Evolutionary conservation across 2,113 vertebrate genomes (phyloP).

Genomic region (Erpornis zantholeuca): DNA sequence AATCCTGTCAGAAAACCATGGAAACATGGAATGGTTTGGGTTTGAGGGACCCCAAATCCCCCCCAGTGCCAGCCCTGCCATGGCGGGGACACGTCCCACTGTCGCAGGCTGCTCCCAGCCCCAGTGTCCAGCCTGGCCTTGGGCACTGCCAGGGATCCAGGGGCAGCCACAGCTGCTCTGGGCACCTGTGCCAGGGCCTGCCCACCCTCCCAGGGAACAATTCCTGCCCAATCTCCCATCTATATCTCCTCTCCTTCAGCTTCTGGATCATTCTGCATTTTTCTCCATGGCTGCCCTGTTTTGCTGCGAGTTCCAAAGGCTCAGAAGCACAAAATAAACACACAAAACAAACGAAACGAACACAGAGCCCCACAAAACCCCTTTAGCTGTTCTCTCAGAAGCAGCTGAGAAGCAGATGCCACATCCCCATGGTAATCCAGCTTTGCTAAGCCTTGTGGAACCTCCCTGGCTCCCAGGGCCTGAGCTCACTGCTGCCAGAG

Average conservation of each 20-base stretch:
- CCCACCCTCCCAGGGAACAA: background rate
- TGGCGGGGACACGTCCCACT: background rate
- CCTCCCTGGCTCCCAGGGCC: background rate
- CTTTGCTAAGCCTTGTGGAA: background rate
- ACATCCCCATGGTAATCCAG: background rate
- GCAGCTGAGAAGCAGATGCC: background rate
- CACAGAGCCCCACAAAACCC: background rate
- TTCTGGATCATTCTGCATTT: background rate
- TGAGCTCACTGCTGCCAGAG: background rate
- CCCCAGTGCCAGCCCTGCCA: background rate
- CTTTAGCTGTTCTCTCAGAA: background rate
- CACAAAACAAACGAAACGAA: background rate
- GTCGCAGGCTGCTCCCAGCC: background rate
- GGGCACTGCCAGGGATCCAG: background rate
- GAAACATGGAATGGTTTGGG: background rate
- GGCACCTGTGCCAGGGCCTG: background rate
- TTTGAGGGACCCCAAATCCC: fast-evolving
- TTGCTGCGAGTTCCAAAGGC: background rate
- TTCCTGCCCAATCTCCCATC: background rate
- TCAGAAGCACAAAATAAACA: background rate
- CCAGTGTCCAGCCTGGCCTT: background rate
- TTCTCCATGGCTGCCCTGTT: background rate
- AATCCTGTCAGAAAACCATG: fast-evolving
- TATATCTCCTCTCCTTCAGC: too few species aligned
- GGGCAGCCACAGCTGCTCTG: background rate